Conservation (phyloP, 2,888 invertebrate species). For the Cheilosia impressa region DNA sequence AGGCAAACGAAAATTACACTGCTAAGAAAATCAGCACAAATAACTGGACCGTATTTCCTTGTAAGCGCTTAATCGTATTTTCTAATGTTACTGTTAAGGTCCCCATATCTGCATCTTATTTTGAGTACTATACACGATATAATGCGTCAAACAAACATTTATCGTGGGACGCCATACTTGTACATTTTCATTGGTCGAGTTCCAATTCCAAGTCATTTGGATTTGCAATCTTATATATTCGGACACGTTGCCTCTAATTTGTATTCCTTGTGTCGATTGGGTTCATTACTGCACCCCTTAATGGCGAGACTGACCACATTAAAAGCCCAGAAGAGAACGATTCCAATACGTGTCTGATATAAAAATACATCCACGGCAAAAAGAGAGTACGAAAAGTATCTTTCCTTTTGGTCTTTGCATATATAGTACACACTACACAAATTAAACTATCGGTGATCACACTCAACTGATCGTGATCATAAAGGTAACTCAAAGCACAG, state of each 20-base stretch:
- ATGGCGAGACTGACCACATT: not conserved
- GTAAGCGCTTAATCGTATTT: too few species aligned
- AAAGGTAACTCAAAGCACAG: not conserved
- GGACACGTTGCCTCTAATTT: not conserved
- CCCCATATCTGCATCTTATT: too few species aligned
- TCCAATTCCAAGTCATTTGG: not conserved
- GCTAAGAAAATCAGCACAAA: too few species aligned
- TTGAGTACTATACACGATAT: too few species aligned
- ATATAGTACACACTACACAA: not conserved
- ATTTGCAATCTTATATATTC: not conserved
- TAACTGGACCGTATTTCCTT: too few species aligned
- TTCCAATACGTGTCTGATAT: not conserved
- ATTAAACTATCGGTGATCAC: too few species aligned
- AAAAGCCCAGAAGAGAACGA: not conserved
- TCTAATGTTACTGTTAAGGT: too few species aligned
- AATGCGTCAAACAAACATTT: too few species aligned
- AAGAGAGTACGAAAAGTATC: not conserved
- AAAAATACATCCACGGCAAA: not conserved
- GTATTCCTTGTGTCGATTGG: not conserved
- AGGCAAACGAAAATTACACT: too few species aligned
- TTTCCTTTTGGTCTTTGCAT: not conserved
- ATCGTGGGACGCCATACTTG: too few species aligned
- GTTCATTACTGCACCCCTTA: not conserved
- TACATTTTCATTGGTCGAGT: too few species aligned
- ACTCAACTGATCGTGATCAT: slow-evolving; percentile 9